Conservation (phyloP, 2,888 invertebrate species). For the Chrysolina haemoptera region DNA sequence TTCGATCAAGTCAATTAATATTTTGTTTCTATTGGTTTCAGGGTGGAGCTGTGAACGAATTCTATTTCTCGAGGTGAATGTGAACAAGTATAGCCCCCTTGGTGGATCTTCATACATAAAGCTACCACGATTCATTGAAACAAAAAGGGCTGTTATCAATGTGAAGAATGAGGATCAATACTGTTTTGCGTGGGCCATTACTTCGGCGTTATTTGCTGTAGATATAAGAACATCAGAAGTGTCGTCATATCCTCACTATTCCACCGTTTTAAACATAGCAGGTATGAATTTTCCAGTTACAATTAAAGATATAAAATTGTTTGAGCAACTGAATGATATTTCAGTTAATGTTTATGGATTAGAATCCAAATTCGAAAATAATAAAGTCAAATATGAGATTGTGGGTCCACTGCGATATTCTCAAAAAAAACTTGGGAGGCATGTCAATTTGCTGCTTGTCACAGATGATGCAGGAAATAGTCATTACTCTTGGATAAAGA, state of each 20-base stretch:
- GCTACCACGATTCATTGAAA: background rate
- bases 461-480: background rate
- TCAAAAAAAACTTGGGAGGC: background rate
- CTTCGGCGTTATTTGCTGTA: too few relatives aligned
- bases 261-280: background rate
- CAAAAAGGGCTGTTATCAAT: too few relatives aligned
- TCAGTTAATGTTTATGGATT: slow-evolving; percentile 31
- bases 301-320: background rate
- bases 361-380: slow-evolving; percentile 23
- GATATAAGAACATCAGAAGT: too few relatives aligned
- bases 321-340: slow-evolving; percentile 15
- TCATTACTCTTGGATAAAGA: background rate
- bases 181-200: too few relatives aligned
- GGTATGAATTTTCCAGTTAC: background rate
- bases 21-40: too few relatives aligned
- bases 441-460: slow-evolving; percentile 18
- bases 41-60: background rate
- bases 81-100: slow-evolving; percentile 4
- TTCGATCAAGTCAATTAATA: too few relatives aligned
- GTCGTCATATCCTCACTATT: too few relatives aligned
- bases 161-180: too few relatives aligned
- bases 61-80: background rate
- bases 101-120: background rate
- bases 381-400: slow-evolving; percentile 12
- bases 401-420: slow-evolving; percentile 11